These are phyloP conservation scores for Lethenteron reissneri DNA, from an alignment of 2,113 vertebrate species.

Conservation along the genomic window DNA sequence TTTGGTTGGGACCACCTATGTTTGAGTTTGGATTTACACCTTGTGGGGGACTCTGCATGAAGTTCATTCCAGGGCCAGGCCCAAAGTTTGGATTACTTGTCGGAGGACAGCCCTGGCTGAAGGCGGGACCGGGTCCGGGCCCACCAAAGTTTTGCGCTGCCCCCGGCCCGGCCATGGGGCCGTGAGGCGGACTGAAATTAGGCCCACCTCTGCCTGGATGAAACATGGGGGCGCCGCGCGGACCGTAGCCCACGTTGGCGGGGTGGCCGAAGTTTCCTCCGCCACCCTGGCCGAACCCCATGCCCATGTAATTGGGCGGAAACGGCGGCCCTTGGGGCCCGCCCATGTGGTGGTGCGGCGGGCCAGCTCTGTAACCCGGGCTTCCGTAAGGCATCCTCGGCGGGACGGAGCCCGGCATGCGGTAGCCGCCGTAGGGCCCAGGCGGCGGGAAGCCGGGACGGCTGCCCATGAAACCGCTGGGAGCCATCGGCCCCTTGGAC, in stretches of 20 bases:
- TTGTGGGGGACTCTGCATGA: background rate
- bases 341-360: constrained; percentile 27
- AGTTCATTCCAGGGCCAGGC: constrained; percentile 17
- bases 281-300: constrained; percentile 23
- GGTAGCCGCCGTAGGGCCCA: constrained; percentile 30
- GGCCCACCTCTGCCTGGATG: constrained; percentile 26
- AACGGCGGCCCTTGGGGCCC: constrained; percentile 33
- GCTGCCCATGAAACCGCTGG: constrained; percentile 40
- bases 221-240: constrained; percentile 25
- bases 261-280: constrained; percentile 23
- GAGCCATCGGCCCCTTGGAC: constrained; percentile 35
- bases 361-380: constrained; percentile 27
- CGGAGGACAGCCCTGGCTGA: constrained; percentile 4
- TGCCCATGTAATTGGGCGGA: constrained; percentile 49
- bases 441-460: constrained; percentile 30
- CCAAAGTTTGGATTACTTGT: background rate
- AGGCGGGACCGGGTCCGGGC: background rate
- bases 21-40: background rate
- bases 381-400: constrained; percentile 21
- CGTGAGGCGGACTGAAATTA: constrained; percentile 12
- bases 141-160: background rate
- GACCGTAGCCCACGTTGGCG: constrained; percentile 21
- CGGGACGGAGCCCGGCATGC: constrained; percentile 37
- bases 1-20: background rate
- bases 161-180: constrained; percentile 25